Base-by-base conservation (phyloP, 2,888 invertebrate species). In the Panopea generosa region DNA sequence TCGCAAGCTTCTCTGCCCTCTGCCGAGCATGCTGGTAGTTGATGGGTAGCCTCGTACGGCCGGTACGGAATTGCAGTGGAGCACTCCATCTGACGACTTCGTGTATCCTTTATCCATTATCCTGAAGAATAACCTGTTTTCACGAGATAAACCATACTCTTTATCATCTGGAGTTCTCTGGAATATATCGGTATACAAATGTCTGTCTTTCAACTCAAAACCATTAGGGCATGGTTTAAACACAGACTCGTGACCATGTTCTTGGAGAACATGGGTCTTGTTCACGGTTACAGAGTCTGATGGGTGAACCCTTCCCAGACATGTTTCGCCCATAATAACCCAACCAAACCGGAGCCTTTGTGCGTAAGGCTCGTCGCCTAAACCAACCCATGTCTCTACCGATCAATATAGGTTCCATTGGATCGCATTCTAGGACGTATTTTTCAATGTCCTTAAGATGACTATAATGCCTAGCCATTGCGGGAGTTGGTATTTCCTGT, bases 401-500 rank as follows among this genome's bases (percentile, higher is more conserved):
- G n/a, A n/a, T n/a, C n/a, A n/a, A n/a, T n/a, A n/a, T n/a, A 6
- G 67, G 67, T 18, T 33, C 49, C 14, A 60, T 14, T n/a, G 67
- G 11, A 26, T 72, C 66, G 52, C 71, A 47, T 26, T 55, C 67
- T 20, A 61, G 61, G 2, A 61, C 29, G 3, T 26, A 29, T 11
- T 49, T 18, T 27, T 7, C 62, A 20, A 76, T 29, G 18, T 62
- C 47, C 20, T 27, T 50, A 29, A 77, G 57, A 40, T 72, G 72
- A 1, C 45, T 27, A 22, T 65, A 55, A 18, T 33, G 18, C 11
- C 26, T 18, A 7, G 62, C 68, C 22, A 77, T 49, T n/a, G 18
- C 55, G 61, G 62, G 77, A n/a, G 68, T 73, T 20, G 73, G 61
- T 16, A 77, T 62, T 49, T 72, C 72, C 4, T 67, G 24, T 33